Evolutionary conservation across 2,113 vertebrate species (phyloP).

Genomic region (Bufo gargarizans): DNA sequence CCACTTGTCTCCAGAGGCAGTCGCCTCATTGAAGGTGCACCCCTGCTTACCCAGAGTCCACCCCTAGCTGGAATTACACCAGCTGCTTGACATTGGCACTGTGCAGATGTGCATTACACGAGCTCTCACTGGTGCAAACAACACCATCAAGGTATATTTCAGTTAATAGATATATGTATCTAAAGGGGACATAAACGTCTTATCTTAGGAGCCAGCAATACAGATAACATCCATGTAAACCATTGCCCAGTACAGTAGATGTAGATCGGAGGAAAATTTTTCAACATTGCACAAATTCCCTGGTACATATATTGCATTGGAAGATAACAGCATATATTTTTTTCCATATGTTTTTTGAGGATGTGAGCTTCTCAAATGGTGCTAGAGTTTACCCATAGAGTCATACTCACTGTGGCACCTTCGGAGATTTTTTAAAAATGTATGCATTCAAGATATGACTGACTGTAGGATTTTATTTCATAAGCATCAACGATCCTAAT

Average conservation of each 20-base stretch:
- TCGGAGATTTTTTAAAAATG: not conserved
- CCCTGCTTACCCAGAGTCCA: too few species aligned
- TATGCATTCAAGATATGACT: not conserved
- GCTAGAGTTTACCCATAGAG: not conserved
- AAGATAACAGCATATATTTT: slow-evolving; percentile 6
- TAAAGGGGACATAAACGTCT: not conserved
- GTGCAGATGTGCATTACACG: not conserved
- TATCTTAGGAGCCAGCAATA: not conserved
- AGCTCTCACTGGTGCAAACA: slow-evolving; percentile 1
- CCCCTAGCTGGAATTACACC: too few species aligned
- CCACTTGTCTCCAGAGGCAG: too few species aligned
- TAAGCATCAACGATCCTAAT: not conserved
- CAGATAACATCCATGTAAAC: slow-evolving; percentile 27
- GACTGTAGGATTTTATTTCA: not conserved
- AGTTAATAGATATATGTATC: not conserved
- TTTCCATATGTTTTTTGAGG: not conserved
- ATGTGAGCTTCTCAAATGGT: not conserved
- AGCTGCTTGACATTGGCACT: slow-evolving; percentile 20
- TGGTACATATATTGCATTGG: slow-evolving; percentile 49
- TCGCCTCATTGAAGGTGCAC: too few species aligned
- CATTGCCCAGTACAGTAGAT: not conserved
- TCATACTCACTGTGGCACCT: not conserved
- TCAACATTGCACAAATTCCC: slow-evolving; percentile 52
- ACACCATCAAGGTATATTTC: not conserved
- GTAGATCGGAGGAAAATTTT: slow-evolving; percentile 3